Conservation (phyloP, 2,888 invertebrate genomes). For the Vanessa cardui region DNA sequence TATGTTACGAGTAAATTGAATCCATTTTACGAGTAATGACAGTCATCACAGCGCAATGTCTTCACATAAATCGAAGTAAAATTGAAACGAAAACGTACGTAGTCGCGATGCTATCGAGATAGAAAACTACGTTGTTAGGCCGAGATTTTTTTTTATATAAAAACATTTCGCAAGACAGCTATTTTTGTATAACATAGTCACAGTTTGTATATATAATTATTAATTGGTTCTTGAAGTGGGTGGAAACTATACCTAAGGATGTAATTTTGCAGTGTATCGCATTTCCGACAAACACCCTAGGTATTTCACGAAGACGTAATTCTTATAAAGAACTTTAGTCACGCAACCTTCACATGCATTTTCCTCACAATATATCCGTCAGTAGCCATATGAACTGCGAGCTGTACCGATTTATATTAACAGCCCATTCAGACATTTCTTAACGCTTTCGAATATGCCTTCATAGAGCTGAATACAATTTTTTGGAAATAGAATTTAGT, state of each 20-base stretch:
- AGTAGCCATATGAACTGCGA: neutral
- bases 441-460: no score
- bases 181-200: neutral
- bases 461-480: no score
- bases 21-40: slow-evolving; percentile 26
- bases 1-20: slow-evolving; percentile 28
- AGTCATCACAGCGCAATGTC: slow-evolving; percentile 8
- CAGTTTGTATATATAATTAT: neutral
- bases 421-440: no score
- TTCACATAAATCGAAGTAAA: slow-evolving; percentile 15
- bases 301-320: slow-evolving; percentile 33
- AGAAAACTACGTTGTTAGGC: no score
- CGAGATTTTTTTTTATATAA: no score
- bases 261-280: slow-evolving; percentile 34
- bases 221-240: slow-evolving; percentile 5
- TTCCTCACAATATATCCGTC: slow-evolving; percentile 6
- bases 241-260: slow-evolving; percentile 11
- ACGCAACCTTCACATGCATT: slow-evolving; percentile 32
- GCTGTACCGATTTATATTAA: no score
- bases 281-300: slow-evolving; percentile 31
- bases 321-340: slow-evolving; percentile 36
- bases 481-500: no score
- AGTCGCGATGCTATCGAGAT: neutral
- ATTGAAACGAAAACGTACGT: slow-evolving; percentile 5
- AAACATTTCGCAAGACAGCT: neutral